phyloP scores from a whole-genome alignment of 2,797 vertebrate species.

The Harpagifer antarcticus region DNA sequence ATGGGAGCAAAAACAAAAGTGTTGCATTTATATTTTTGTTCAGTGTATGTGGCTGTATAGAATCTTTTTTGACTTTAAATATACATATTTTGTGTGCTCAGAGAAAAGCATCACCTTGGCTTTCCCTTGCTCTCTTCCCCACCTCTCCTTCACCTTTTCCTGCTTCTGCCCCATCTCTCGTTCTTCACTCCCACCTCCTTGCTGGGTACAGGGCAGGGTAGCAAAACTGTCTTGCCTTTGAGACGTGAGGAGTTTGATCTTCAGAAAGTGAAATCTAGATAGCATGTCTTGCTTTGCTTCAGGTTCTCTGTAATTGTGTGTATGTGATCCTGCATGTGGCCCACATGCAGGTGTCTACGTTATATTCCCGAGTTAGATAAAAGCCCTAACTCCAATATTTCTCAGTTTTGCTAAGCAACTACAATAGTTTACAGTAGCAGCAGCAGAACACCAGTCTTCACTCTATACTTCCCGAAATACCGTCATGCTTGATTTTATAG shows the following conservation, averaged over 20 bases:
- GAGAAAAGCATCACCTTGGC: constrained; percentile 41
- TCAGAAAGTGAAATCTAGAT: constrained; percentile 72
- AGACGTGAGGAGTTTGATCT: constrained; percentile 79
- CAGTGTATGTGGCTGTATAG: constrained; percentile 9
- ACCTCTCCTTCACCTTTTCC: constrained; percentile 54
- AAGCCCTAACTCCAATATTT: constrained; percentile 44
- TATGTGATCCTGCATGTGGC: constrained; percentile 27
- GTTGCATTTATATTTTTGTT: too few relatives aligned
- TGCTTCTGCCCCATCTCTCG: constrained; percentile 40
- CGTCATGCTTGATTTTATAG: constrained; percentile 42
- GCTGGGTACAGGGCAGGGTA: constrained; percentile 62
- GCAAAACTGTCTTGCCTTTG: constrained; percentile 75
- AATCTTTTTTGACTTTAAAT: constrained; percentile 14
- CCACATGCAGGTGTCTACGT: constrained; percentile 53
- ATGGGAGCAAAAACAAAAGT: too few relatives aligned
- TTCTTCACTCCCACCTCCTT: constrained; percentile 60
- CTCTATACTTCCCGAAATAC: constrained; percentile 39
- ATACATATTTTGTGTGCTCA: constrained; percentile 15
- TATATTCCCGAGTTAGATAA: constrained; percentile 65
- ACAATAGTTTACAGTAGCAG: constrained; percentile 47
- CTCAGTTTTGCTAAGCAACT: constrained; percentile 58
- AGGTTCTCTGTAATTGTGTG: constrained; percentile 48
- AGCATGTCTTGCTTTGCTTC: constrained; percentile 69
- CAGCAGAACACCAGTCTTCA: constrained; percentile 28
- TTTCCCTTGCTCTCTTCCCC: constrained; percentile 37